Evolutionary conservation across 2,888 invertebrate species (phyloP).

Genomic region (Megaustenia siamemsis): DNA sequence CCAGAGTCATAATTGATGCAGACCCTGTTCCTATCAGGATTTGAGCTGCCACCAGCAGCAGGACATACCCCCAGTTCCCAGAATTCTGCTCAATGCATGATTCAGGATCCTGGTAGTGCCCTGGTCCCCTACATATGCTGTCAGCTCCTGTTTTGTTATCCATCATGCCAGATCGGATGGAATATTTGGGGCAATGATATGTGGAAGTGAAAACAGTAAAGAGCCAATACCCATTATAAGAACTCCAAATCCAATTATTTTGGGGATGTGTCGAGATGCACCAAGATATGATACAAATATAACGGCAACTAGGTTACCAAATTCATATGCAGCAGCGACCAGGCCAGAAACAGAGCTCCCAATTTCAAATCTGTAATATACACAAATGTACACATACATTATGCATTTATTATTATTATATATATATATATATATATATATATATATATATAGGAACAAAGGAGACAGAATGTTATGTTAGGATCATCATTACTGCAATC

Average conservation of each 20-base stretch:
- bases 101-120: conserved; percentile 53
- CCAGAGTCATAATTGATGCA: conserved; percentile 92
- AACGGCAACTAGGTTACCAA: conserved; percentile 94
- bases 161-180: conserved; percentile 68
- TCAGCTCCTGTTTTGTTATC: conserved; percentile 66
- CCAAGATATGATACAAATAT: conserved; percentile 97
- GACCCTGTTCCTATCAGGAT: conserved; percentile 94
- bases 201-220: conserved; percentile 94
- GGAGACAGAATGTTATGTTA: no score
- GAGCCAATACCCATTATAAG: conserved; percentile 96
- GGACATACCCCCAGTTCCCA: conserved; percentile 85
- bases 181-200: conserved; percentile 83
- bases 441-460: no score
- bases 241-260: conserved; percentile 94
- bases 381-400: no score
- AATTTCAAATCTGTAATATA: conserved; percentile 84
- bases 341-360: conserved; percentile 95
- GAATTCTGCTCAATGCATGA: conserved; percentile 78
- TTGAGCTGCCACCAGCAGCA: conserved; percentile 94
- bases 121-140: conserved; percentile 83
- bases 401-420: no score
- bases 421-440: no score
- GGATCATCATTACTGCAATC: no score
- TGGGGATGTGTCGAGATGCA: conserved; percentile 93
- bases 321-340: conserved; percentile 94